Percentiles rank a stretch among this genome's conserved stretches.
Evolutionary conservation across 1,140 invertebrate genomes (phyloP).

Genomic region (Rhyacophila brunnea): DNA sequence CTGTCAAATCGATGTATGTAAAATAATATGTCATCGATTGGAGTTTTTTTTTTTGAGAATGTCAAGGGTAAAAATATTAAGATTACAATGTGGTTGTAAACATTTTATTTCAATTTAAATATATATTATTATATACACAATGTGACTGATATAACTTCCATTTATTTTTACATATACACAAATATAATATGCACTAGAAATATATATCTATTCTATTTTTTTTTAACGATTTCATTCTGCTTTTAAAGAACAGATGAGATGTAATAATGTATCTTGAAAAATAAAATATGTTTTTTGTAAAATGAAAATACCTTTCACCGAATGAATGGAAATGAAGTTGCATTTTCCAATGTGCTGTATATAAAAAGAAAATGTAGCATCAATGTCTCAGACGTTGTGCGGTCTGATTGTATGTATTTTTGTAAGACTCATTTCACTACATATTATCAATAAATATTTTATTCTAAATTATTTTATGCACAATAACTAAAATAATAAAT

Average conservation of each 20-base stretch:
- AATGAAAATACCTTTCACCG: conserved; percentile 11
- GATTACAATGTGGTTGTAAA: conserved; percentile 12
- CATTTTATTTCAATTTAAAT: conserved; percentile 1
- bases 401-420: conserved; percentile 23
- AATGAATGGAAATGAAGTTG: conserved; percentile 10
- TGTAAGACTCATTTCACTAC: conserved; percentile 16
- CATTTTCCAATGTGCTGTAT: conserved; percentile 13
- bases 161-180: conserved; percentile 9
- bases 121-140: conserved; percentile 9
- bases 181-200: conserved; percentile 6
- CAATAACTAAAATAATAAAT: conserved; percentile 22
- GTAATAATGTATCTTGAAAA: conserved; percentile 6
- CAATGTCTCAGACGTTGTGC: conserved; percentile 7
- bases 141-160: conserved; percentile 23
- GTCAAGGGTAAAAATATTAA: conserved; percentile 2
- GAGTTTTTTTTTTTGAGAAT: conserved; percentile 1
- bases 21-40: not conserved
- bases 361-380: conserved; percentile 20
- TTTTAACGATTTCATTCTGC: conserved; percentile 3
- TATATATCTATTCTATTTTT: not conserved
- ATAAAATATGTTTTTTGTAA: conserved; percentile 6
- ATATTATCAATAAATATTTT: conserved; percentile 18
- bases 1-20: not conserved
- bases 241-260: not conserved
- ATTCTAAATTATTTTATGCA: conserved; percentile 33